Percentiles rank a stretch among this genome's conserved stretches.
phyloP scores from a whole-genome alignment of 2,113 vertebrate species.

The Paradoxurus hermaphroditus region DNA sequence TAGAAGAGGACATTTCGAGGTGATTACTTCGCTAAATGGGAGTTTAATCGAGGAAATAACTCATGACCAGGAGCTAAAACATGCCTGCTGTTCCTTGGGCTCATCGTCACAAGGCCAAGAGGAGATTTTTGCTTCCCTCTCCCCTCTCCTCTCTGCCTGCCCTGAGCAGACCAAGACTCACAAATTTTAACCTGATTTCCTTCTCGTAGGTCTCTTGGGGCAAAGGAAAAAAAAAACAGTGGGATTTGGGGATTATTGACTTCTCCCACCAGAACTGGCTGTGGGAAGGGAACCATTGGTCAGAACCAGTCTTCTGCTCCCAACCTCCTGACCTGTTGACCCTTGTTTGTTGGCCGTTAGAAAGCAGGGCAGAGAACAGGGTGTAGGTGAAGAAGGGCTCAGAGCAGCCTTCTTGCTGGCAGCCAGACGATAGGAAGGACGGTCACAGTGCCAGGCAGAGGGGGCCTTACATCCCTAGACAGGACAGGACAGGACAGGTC shows the following conservation, averaged over 20 bases:
- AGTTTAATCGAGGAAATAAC: neutral
- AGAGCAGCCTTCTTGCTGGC: no score
- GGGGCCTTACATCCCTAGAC: neutral
- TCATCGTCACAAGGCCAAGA: neutral
- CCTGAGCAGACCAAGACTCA: accelerated
- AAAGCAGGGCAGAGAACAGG: neutral
- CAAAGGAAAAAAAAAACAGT: neutral
- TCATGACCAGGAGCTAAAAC: neutral
- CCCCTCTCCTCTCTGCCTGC: neutral
- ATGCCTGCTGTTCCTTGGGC: no score
- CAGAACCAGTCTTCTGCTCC: neutral
- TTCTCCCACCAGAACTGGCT: neutral
- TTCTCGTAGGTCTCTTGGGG: neutral
- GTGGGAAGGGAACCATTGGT: neutral
- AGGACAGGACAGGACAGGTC: no score
- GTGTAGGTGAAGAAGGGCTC: no score
- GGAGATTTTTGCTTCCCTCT: accelerated
- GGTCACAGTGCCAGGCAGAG: neutral
- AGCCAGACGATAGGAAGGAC: neutral
- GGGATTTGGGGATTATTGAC: neutral
- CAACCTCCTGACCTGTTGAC: neutral
- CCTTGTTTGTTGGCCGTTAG: neutral
- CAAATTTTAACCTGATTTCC: neutral
- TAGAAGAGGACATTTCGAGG: neutral
- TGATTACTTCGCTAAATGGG: neutral